Evolutionary conservation across 2,888 invertebrate species (phyloP).

Genomic region (Rhagium mordax): DNA sequence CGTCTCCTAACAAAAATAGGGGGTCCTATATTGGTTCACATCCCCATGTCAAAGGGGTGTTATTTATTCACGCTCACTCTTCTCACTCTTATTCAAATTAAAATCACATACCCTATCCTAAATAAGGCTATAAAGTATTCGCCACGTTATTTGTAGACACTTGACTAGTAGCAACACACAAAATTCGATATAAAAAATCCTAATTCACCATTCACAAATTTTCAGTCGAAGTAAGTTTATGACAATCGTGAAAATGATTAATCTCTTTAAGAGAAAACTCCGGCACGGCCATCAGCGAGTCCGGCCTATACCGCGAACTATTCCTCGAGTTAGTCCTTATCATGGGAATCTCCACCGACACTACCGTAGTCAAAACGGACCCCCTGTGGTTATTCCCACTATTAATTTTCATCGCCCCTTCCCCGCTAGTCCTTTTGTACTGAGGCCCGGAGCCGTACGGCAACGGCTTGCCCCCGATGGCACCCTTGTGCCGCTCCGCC

Average conservation of each 20-base stretch:
- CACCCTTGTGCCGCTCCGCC: constrained; percentile 70
- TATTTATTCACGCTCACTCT: too few species aligned
- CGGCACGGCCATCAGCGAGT: constrained; percentile 59
- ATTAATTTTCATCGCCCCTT: constrained; percentile 54
- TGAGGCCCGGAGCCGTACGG: constrained; percentile 66
- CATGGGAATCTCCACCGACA: constrained; percentile 67
- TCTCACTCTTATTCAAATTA: too few species aligned
- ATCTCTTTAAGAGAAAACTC: constrained; percentile 60
- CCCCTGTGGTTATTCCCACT: constrained; percentile 61
- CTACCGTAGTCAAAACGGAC: constrained; percentile 67
- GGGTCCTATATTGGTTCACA: too few species aligned
- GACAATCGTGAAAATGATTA: constrained; percentile 58
- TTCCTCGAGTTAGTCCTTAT: constrained; percentile 60
- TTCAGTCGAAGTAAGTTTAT: constrained; percentile 58
- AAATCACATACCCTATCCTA: too few species aligned
- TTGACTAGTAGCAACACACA: not conserved
- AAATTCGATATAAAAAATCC: not conserved
- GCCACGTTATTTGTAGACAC: not conserved
- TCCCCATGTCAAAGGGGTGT: too few species aligned
- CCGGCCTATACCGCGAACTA: constrained; percentile 58
- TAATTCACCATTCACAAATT: constrained; percentile 57
- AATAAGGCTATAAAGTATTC: not conserved
- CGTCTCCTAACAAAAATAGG: too few species aligned
- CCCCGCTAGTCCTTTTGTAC: constrained; percentile 54
- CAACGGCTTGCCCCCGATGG: constrained; percentile 68